Conservation (phyloP, 2,888 invertebrate genomes). For the Octodonta nipae region DNA sequence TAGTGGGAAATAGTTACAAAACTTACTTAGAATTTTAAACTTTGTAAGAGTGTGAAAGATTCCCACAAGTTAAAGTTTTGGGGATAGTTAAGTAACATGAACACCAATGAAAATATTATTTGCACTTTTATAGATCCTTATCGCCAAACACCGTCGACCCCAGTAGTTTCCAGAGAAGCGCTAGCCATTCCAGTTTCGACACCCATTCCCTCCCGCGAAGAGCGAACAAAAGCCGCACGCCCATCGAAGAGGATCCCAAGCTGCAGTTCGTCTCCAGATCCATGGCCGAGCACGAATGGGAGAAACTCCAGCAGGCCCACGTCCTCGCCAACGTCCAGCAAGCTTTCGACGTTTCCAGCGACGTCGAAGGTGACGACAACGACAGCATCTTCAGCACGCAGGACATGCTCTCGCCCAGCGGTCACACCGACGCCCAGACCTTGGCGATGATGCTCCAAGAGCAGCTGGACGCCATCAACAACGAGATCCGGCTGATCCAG, state of each 20-base stretch:
- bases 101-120: neutral
- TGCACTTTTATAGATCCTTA: slow-evolving; percentile 45
- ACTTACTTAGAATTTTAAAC: too few relatives aligned
- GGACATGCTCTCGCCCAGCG: slow-evolving; percentile 55
- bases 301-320: slow-evolving; percentile 68
- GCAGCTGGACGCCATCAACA: slow-evolving; percentile 98
- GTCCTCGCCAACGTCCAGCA: slow-evolving; percentile 77
- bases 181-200: slow-evolving; percentile 67
- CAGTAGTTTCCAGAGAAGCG: slow-evolving; percentile 51
- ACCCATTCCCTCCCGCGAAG: slow-evolving; percentile 56
- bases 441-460: slow-evolving; percentile 98
- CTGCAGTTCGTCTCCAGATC: slow-evolving; percentile 40
- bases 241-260: slow-evolving; percentile 50
- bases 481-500: slow-evolving; percentile 73
- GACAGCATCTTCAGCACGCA: slow-evolving; percentile 63
- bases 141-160: slow-evolving; percentile 64
- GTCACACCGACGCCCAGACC: slow-evolving; percentile 82
- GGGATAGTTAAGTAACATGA: too few relatives aligned
- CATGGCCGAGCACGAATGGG: slow-evolving; percentile 71
- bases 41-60: too few relatives aligned
- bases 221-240: slow-evolving; percentile 43
- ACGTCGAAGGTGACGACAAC: slow-evolving; percentile 64
- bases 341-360: slow-evolving; percentile 78
- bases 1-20: too few relatives aligned
- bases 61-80: too few relatives aligned